Conservation (phyloP, 2,113 vertebrate genomes). For the Leucopsar rothschildi region DNA sequence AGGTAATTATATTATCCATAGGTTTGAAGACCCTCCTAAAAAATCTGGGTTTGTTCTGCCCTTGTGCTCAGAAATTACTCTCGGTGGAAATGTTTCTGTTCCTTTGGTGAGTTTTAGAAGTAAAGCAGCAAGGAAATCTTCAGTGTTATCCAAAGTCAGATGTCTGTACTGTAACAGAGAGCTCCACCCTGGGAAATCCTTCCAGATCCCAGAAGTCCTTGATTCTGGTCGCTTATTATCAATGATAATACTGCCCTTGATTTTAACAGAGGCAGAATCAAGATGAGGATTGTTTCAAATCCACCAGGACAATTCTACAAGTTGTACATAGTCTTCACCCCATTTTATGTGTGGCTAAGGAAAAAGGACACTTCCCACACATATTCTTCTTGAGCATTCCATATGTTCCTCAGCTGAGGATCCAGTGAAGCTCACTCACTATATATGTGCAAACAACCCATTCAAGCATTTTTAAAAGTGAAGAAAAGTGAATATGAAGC, state of each 20-base stretch:
- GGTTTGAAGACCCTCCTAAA: not conserved
- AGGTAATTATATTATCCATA: not conserved
- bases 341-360: not conserved
- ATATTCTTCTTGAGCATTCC: too few relatives aligned
- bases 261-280: not conserved
- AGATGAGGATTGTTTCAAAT: not conserved
- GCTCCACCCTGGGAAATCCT: not conserved
- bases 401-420: not conserved
- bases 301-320: not conserved
- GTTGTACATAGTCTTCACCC: not conserved
- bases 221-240: not conserved
- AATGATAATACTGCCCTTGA: not conserved
- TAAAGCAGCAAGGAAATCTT: not conserved
- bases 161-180: not conserved
- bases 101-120: not conserved
- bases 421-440: not conserved
- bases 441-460: not conserved
- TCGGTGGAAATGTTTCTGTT: not conserved
- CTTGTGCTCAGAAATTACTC: not conserved
- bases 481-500: not conserved
- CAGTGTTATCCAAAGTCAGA: not conserved
- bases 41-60: not conserved
- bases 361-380: not conserved
- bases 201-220: not conserved
- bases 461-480: not conserved